Conservation (phyloP, 1,140 invertebrate species). For the Micrasema longulum region DNA sequence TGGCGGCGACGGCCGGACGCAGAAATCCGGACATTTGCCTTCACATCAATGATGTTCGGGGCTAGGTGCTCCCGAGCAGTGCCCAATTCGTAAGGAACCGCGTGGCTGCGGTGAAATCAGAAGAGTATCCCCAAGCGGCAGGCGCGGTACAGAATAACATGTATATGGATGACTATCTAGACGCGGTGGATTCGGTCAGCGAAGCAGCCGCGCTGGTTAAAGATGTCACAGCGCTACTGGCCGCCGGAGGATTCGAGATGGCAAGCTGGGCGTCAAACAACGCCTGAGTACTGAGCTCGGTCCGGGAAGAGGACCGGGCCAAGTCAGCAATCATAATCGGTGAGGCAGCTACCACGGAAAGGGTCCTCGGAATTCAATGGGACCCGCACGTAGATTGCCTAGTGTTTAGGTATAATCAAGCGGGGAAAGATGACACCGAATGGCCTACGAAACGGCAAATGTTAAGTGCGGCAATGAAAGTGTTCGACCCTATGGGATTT, state of each 20-base stretch:
- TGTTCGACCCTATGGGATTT: no score
- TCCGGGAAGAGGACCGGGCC: background rate
- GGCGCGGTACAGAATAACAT: slow-evolving; percentile 54
- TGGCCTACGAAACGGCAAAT: no score
- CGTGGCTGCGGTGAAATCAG: background rate
- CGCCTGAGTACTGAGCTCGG: no score
- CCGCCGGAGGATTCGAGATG: slow-evolving; percentile 56
- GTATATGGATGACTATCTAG: slow-evolving; percentile 31
- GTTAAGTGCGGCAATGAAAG: no score
- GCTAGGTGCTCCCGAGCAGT: slow-evolving; percentile 41
- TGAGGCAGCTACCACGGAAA: background rate
- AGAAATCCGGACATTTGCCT: no score
- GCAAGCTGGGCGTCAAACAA: slow-evolving; percentile 51
- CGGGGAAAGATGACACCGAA: no score
- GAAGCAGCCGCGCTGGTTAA: slow-evolving; percentile 34
- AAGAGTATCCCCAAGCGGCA: background rate
- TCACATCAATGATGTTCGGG: slow-evolving; percentile 43
- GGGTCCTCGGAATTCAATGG: background rate
- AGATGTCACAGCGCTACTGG: slow-evolving; percentile 56
- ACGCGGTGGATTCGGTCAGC: background rate
- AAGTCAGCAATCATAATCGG: no score
- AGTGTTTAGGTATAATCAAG: no score
- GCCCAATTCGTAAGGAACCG: slow-evolving; percentile 45
- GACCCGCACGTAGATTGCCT: no score
- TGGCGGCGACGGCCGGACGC: no score